These are phyloP conservation scores for Stenichneumon culpator DNA, from an alignment of 2,888 invertebrate genomes.

Conservation along the genomic window DNA sequence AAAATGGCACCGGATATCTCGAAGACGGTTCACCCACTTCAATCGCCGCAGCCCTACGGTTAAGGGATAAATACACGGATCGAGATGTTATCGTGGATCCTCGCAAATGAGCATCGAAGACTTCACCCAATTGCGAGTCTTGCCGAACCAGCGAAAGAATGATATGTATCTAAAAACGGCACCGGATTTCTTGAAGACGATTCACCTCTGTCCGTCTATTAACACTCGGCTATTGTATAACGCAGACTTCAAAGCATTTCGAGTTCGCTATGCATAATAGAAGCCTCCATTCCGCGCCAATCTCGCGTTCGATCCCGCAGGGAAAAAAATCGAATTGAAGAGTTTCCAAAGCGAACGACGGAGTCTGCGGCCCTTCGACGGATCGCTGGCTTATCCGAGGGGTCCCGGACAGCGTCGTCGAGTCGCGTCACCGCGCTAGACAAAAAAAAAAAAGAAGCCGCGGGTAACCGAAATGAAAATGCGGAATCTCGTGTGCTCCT, in stretches of 20 bases:
- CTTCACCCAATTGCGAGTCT: constrained; percentile 22
- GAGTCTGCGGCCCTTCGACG: constrained; percentile 38
- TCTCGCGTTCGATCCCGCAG: constrained; percentile 37
- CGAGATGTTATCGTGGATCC: constrained; percentile 57
- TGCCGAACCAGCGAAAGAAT: background rate
- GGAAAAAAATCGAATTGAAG: constrained; percentile 48
- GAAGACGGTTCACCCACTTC: constrained; percentile 37
- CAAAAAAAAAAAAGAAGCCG: constrained; percentile 73
- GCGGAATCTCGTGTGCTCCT: constrained; percentile 74
- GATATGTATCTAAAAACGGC: too few relatives aligned
- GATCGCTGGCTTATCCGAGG: constrained; percentile 49
- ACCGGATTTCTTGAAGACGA: too few relatives aligned
- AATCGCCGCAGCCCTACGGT: constrained; percentile 40
- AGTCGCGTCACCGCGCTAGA: constrained; percentile 46
- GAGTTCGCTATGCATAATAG: background rate
- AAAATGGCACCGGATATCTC: too few relatives aligned
- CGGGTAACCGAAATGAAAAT: constrained; percentile 81
- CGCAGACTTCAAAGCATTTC: background rate
- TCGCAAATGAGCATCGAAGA: constrained; percentile 58
- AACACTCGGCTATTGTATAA: background rate
- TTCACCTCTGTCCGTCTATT: too few relatives aligned
- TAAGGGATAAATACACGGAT: constrained; percentile 54
- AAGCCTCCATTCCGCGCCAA: constrained; percentile 29
- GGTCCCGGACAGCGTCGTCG: constrained; percentile 24
- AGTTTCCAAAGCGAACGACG: constrained; percentile 46